Conservation (phyloP, 2,888 invertebrate genomes). For the Drosophila monieri region DNA sequence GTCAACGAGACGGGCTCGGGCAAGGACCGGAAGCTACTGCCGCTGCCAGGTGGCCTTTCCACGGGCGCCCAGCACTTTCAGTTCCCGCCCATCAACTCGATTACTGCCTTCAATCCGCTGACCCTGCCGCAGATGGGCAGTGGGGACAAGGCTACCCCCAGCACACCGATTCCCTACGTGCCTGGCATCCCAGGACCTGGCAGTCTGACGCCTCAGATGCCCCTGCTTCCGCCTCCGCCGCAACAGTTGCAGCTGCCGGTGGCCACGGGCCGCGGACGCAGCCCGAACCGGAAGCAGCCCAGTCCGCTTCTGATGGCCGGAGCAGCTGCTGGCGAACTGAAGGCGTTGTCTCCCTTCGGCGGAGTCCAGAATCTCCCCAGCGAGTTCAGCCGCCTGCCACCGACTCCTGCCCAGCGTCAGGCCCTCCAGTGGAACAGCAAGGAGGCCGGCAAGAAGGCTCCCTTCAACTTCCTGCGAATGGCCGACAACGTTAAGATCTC, state of each 20-base stretch:
- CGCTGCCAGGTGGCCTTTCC: constrained; percentile 71
- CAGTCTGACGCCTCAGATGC: constrained; percentile 80
- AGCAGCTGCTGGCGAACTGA: constrained; percentile 48
- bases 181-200: constrained; percentile 94
- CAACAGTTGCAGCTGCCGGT: constrained; percentile 71
- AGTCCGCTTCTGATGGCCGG: constrained; percentile 62
- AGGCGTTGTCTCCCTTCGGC: constrained; percentile 78
- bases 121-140: constrained; percentile 86
- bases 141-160: constrained; percentile 20
- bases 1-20: constrained; percentile 51
- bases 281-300: constrained; percentile 80
- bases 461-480: constrained; percentile 83
- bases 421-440: constrained; percentile 70
- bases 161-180: constrained; percentile 89
- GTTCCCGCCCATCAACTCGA: constrained; percentile 88
- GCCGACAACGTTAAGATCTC: constrained; percentile 81
- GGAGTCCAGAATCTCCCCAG: constrained; percentile 81
- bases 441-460: constrained; percentile 71
- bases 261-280: constrained; percentile 53
- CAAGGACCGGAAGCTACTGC: constrained; percentile 60
- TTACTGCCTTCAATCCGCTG: constrained; percentile 89
- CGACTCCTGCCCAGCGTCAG: constrained; percentile 75
- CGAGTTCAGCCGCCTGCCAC: constrained; percentile 80
- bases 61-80: constrained; percentile 85
- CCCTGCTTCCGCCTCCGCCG: constrained; percentile 81